Percentiles rank a stretch among this genome's conserved stretches.
These are phyloP conservation scores for Nymphalis io DNA, from an alignment of 1,140 invertebrate genomes.

Conservation along the genomic window DNA sequence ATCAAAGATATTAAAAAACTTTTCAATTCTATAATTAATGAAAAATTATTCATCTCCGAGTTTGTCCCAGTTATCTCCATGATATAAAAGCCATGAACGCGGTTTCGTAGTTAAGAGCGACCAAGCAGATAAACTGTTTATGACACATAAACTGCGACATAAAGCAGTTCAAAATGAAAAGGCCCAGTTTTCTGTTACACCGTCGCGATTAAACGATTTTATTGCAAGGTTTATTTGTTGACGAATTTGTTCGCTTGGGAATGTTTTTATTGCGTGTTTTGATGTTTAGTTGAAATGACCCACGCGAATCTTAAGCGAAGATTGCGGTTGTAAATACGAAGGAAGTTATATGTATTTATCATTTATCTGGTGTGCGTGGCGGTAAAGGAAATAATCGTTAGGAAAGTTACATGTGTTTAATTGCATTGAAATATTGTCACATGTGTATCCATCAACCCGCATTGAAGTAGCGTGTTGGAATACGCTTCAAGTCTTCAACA, in stretches of 20 bases:
- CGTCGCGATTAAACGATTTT: neutral
- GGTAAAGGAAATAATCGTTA: too few relatives aligned
- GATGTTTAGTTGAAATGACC: too few relatives aligned
- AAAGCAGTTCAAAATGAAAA: constrained; percentile 12
- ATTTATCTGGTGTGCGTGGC: too few relatives aligned
- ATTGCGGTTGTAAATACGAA: too few relatives aligned
- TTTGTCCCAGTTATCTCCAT: neutral
- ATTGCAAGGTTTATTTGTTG: neutral
- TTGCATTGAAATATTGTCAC: too few relatives aligned
- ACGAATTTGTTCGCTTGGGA: neutral
- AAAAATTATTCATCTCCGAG: neutral
- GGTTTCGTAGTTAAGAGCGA: constrained; percentile 13
- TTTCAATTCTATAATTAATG: neutral
- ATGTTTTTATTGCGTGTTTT: too few relatives aligned
- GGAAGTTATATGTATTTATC: too few relatives aligned
- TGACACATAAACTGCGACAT: constrained; percentile 21
- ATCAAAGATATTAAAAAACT: neutral
- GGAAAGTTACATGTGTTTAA: too few relatives aligned
- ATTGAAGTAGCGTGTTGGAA: too few relatives aligned
- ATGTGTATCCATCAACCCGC: too few relatives aligned
- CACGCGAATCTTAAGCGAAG: too few relatives aligned
- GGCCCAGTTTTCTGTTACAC: neutral
- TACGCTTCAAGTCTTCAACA: too few relatives aligned
- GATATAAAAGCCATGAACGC: constrained; percentile 6
- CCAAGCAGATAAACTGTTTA: constrained; percentile 23